Percentiles rank a stretch among this genome's conserved stretches.
Conservation (phyloP, 2,113 vertebrate species). For the Cinclus mexicanus region DNA sequence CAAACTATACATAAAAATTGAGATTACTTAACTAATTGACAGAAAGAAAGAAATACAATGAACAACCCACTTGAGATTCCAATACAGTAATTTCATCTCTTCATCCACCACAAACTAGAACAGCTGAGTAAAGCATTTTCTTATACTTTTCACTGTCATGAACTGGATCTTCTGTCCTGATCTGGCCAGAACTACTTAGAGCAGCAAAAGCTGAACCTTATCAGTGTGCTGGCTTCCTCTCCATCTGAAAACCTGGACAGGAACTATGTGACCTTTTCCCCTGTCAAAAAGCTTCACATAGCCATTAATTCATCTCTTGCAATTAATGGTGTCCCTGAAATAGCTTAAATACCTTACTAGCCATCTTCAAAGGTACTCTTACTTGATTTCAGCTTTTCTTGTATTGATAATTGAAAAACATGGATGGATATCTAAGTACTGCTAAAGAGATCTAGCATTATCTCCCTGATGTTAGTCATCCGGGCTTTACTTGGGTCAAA, state of each 20-base stretch:
- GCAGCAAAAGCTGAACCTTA: background rate
- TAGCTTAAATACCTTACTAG: background rate
- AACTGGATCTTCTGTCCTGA: background rate
- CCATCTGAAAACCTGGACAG: background rate
- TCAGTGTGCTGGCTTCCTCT: background rate
- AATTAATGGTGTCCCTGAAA: background rate
- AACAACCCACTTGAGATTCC: background rate
- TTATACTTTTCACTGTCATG: background rate
- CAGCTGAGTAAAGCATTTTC: background rate
- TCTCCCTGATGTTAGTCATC: background rate
- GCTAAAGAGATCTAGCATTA: background rate
- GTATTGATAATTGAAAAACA: background rate
- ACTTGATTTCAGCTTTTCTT: background rate
- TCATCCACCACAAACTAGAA: background rate
- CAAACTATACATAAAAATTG: background rate
- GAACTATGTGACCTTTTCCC: background rate
- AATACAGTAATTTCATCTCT: background rate
- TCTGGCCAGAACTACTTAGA: background rate
- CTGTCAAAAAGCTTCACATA: background rate
- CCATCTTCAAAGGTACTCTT: background rate
- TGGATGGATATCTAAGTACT: background rate
- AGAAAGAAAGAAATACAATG: background rate
- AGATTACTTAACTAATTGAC: background rate
- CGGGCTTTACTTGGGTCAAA: background rate
- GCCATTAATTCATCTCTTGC: background rate